phyloP scores from a whole-genome alignment of 2,797 vertebrate species.

The Falco rusticolus region DNA sequence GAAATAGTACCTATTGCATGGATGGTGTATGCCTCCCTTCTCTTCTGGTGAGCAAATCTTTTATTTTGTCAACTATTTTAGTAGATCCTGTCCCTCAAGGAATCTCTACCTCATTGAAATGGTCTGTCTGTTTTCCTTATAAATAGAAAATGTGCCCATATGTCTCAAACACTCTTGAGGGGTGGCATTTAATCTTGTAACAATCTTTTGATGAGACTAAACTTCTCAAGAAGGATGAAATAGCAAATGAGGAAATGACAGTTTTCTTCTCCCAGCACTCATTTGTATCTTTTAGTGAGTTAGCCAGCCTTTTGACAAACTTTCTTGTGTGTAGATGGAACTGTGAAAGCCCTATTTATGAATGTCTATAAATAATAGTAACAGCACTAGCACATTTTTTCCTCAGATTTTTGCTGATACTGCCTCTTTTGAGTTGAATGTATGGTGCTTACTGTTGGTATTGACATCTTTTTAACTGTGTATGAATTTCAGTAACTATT shows the following conservation, averaged over 20 bases:
- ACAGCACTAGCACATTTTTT: background rate
- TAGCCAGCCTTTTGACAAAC: background rate
- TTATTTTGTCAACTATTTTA: constrained; percentile 20
- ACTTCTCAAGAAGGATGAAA: constrained; percentile 10
- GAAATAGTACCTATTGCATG: background rate
- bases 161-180: background rate
- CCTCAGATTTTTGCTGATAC: background rate
- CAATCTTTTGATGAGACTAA: background rate
- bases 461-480: background rate
- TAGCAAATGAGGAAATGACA: background rate
- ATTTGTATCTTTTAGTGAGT: background rate
- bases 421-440: background rate
- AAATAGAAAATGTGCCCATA: constrained; percentile 1
- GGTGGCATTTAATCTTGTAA: background rate
- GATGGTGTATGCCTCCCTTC: background rate
- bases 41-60: background rate
- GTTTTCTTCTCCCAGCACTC: background rate
- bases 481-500: background rate
- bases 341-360: rapidly evolving
- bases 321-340: background rate
- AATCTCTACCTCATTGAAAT: background rate
- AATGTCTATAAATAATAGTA: background rate
- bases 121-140: background rate
- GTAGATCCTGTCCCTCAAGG: background rate
- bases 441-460: background rate